These are phyloP conservation scores for Clostera curtula DNA, from an alignment of 2,888 invertebrate species.

Conservation along the genomic window DNA sequence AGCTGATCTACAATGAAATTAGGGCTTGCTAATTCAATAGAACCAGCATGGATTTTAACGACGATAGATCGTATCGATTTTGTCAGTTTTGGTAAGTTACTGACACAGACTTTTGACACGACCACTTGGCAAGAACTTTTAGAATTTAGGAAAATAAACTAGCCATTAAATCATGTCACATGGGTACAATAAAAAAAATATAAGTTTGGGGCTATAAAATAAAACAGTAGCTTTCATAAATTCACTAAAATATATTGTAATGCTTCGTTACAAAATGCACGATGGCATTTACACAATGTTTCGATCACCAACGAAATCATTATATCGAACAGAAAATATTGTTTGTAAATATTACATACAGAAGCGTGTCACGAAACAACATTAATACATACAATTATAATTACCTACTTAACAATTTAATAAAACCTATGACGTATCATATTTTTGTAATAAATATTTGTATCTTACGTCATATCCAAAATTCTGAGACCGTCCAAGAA, in stretches of 20 bases:
- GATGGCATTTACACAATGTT: too few species aligned
- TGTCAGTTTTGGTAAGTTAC: too few species aligned
- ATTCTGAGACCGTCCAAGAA: slow-evolving; percentile 69
- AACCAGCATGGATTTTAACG: too few species aligned
- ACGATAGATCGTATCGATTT: too few species aligned
- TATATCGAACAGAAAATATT: slow-evolving; percentile 17
- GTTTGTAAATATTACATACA: slow-evolving; percentile 47
- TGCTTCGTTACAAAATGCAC: slow-evolving; percentile 18
- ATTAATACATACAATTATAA: slow-evolving; percentile 14
- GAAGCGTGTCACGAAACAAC: slow-evolving; percentile 23
- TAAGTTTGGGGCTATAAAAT: too few species aligned
- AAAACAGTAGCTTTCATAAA: slow-evolving; percentile 5
- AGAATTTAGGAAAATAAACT: too few species aligned
- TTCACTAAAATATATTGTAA: slow-evolving; percentile 17
- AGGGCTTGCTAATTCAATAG: too few species aligned
- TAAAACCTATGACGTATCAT: slow-evolving; percentile 19
- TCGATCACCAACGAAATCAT: slow-evolving; percentile 14
- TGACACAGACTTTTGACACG: too few species aligned
- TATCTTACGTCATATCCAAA: slow-evolving; percentile 28
- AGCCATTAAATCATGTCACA: too few species aligned
- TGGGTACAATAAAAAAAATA: too few species aligned
- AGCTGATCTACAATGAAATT: too few species aligned
- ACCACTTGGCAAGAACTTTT: too few species aligned
- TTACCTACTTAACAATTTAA: slow-evolving; percentile 17
- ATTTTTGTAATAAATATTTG: slow-evolving; percentile 26